Percentiles rank a stretch among this genome's conserved stretches.
phyloP scores from a whole-genome alignment of 1,140 invertebrate species.

The Drosophila grimshawi region DNA sequence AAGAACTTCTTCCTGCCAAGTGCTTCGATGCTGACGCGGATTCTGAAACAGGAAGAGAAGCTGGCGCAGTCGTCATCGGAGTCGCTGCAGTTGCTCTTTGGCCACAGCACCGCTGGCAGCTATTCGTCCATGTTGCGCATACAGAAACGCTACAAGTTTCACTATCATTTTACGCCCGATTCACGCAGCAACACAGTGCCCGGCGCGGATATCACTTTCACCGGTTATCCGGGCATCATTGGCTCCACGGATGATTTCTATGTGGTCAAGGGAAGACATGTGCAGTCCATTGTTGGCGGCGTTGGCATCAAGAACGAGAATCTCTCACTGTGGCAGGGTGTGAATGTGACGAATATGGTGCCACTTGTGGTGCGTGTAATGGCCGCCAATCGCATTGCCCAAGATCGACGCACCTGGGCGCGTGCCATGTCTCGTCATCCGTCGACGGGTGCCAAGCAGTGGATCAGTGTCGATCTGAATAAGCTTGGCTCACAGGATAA shows the following conservation, averaged over 20 bases:
- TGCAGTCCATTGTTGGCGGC: conserved; percentile 86
- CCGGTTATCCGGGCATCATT: conserved; percentile 94
- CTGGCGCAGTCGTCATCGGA: conserved; percentile 32
- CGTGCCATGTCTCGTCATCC: conserved; percentile 88
- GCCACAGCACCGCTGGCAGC: conserved; percentile 87
- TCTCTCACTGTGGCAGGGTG: conserved; percentile 85
- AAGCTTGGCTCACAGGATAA: conserved; percentile 77
- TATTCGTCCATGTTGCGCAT: conserved; percentile 95
- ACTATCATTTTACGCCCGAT: conserved; percentile 88
- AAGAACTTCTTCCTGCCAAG: conserved; percentile 81
- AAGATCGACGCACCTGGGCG: conserved; percentile 90
- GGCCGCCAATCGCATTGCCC: conserved; percentile 93
- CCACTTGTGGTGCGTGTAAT: conserved; percentile 92
- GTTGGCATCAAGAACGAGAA: conserved; percentile 87
- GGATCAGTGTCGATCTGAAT: conserved; percentile 92
- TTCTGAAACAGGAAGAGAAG: conserved; percentile 58
- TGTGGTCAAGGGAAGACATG: conserved; percentile 85
- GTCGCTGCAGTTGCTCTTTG: conserved; percentile 77
- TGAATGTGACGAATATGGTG: conserved; percentile 87
- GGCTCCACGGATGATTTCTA: conserved; percentile 96
- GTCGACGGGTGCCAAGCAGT: conserved; percentile 95
- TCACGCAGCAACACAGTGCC: conserved; percentile 87
- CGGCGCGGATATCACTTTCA: conserved; percentile 90
- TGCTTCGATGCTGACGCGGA: conserved; percentile 77
- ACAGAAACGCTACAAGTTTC: conserved; percentile 95